Conservation (phyloP, 2,888 invertebrate genomes). For the Conops quadrifasciatus region DNA sequence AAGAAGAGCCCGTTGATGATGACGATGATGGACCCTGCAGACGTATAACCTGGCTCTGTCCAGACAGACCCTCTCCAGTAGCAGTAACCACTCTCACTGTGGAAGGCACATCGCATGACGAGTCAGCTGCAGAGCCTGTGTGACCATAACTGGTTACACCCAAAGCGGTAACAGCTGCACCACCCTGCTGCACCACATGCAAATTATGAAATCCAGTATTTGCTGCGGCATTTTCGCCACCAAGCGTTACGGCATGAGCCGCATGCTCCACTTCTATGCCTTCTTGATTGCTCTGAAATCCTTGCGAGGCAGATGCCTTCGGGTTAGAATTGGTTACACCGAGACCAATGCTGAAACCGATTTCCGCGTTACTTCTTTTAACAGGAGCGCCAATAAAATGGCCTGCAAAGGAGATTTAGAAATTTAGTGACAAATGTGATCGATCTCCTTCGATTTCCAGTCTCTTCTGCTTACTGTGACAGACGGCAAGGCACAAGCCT, state of each 20-base stretch:
- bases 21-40: too few species aligned
- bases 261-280: too few species aligned
- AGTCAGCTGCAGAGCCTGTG: too few species aligned
- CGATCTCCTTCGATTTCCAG: background rate
- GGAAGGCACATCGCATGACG: too few species aligned
- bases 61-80: too few species aligned
- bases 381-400: constrained; percentile 33
- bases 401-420: constrained; percentile 33
- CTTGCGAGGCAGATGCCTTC: background rate
- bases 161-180: too few species aligned
- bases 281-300: background rate
- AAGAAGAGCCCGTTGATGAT: too few species aligned
- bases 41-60: too few species aligned
- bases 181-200: too few species aligned
- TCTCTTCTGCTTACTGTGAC: constrained; percentile 38
- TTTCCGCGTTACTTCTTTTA: constrained; percentile 29
- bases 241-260: background rate
- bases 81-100: too few species aligned
- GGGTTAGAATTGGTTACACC: background rate
- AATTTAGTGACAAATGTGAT: background rate
- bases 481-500: constrained; percentile 32
- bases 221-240: background rate
- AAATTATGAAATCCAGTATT: background rate
- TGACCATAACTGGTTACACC: too few species aligned
- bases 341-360: constrained; percentile 23